phyloP scores from a whole-genome alignment of 2,888 invertebrate species.

The Isoperla grammatica region DNA sequence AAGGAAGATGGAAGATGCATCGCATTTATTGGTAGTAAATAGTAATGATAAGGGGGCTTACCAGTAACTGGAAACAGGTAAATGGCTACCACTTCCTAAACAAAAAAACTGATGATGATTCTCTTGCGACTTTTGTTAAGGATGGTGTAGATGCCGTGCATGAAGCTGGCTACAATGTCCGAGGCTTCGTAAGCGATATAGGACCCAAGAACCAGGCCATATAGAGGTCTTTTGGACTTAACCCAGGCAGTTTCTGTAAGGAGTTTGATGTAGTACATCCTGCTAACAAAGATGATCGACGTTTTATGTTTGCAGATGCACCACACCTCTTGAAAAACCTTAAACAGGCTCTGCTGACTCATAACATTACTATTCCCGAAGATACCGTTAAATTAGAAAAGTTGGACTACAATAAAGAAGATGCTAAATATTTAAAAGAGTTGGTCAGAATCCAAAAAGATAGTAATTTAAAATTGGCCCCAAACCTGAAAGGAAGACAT shows the following conservation, averaged over 20 bases:
- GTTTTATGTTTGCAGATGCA: background rate
- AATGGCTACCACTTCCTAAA: background rate
- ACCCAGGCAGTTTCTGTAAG: background rate
- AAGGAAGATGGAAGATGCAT: no score
- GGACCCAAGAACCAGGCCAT: conserved; percentile 9
- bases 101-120: background rate
- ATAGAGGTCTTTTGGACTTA: background rate
- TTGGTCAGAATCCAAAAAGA: conserved; percentile 7
- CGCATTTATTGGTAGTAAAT: background rate
- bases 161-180: background rate
- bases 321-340: conserved; percentile 6
- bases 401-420: background rate
- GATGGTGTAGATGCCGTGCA: conserved; percentile 1
- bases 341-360: background rate
- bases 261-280: background rate
- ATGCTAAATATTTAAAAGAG: background rate
- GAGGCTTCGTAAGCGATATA: conserved; percentile 7
- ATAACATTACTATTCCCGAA: background rate
- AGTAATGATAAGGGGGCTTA: conserved; percentile 10
- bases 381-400: background rate
- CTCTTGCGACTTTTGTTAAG: background rate
- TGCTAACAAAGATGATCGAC: background rate
- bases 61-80: conserved; percentile 12
- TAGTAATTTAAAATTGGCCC: conserved; percentile 8
- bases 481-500: background rate